Percentiles rank a stretch among this genome's conserved stretches.
Evolutionary conservation across 2,797 vertebrate genomes (phyloP).

Genomic region (Alouatta caraya): DNA sequence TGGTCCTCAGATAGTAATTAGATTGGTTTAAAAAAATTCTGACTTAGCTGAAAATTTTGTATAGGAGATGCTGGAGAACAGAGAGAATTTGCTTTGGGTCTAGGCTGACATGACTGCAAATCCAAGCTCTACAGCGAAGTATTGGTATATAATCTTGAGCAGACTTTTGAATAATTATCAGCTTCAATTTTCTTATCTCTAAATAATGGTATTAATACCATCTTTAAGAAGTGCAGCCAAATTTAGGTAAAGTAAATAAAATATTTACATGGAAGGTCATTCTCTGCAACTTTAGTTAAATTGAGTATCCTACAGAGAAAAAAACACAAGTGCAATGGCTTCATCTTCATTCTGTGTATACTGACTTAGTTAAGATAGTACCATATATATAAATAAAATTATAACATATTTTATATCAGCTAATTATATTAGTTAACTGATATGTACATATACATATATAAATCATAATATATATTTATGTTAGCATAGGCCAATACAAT

Average conservation of each 20-base stretch:
- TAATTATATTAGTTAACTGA: neutral
- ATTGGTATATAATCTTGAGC: neutral
- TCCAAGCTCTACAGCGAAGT: neutral
- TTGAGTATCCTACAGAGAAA: neutral
- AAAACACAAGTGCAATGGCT: neutral
- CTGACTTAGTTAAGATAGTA: neutral
- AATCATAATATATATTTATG: neutral
- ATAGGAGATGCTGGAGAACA: neutral
- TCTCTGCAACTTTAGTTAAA: neutral
- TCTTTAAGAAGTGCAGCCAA: neutral
- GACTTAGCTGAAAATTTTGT: neutral
- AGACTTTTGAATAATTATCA: neutral
- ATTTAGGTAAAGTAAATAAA: slow-evolving; percentile 11
- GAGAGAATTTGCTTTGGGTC: neutral
- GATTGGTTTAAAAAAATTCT: neutral
- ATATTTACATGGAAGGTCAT: neutral
- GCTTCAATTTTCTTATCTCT: neutral
- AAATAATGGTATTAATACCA: neutral
- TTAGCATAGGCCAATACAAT: neutral
- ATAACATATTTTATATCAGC: neutral
- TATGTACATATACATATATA: neutral
- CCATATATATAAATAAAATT: neutral
- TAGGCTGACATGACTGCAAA: neutral
- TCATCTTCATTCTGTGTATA: neutral
- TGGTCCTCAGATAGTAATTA: neutral